Evolutionary conservation across 2,888 invertebrate species (phyloP).

Genomic region (Adelognathus sp.): DNA sequence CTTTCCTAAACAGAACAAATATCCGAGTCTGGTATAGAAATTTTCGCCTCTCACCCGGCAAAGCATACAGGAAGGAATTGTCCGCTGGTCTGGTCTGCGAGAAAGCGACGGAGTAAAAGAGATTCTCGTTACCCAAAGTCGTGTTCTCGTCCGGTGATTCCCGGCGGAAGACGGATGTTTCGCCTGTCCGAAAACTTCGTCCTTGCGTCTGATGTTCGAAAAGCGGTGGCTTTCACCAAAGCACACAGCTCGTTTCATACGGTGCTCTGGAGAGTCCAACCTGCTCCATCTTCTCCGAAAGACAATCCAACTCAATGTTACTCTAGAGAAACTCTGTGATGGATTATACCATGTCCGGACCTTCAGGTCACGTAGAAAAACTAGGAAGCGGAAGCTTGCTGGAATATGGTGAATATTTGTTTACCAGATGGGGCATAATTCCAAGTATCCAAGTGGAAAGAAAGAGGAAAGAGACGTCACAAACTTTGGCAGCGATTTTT

Average conservation of each 20-base stretch:
- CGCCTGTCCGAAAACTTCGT: constrained; percentile 15
- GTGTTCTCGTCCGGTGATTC: constrained; percentile 17
- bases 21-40: not conserved
- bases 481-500: too few species aligned
- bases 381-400: not conserved
- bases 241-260: not conserved
- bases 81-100: not conserved
- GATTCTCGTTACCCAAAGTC: not conserved
- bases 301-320: constrained; percentile 17
- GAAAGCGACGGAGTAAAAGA: not conserved
- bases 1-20: not conserved
- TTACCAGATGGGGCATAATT: too few species aligned
- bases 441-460: too few species aligned
- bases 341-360: not conserved
- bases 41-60: not conserved
- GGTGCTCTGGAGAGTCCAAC: not conserved
- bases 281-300: not conserved
- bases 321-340: not conserved
- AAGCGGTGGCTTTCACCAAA: constrained; percentile 8
- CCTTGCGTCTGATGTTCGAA: not conserved
- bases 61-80: not conserved
- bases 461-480: too few species aligned
- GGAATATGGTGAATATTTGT: not conserved
- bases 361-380: not conserved
- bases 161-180: constrained; percentile 23